Evolutionary conservation across 2,888 invertebrate genomes (phyloP), one percentile per base, ranked within the genome.

Genomic region (Aleiodes testaceus): DNA sequence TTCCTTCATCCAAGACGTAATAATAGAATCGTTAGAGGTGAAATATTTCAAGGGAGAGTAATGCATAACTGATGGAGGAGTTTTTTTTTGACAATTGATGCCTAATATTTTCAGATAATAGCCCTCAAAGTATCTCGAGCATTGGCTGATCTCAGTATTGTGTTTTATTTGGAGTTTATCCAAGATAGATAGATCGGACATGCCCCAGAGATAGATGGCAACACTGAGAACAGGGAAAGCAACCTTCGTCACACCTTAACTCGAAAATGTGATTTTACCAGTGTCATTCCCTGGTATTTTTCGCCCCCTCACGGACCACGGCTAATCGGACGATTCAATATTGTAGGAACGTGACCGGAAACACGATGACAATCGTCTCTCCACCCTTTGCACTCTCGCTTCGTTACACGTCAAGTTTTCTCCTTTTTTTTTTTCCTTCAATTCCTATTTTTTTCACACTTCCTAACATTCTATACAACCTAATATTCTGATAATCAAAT

Each of bases 301-400:
- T 66, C 66, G 42, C 26, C 44, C 69, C 45, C 67, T 66, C 77
- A 72, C 76, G 66, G 78, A 76, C 77, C 26, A 70, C 66, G 55
- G 72, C 78, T 83, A 82, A 82, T 82, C 80, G 79, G 77, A 79
- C 80, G 81, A 82, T 84, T 81, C 83, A 82, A 84, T 84, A 84
- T 80, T 80, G 80, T 79, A 74, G 76, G 79, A 82, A 82, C 84
- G 84, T 84, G 84, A 83, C 80, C 79, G 78, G 83, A 84, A 83
- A 79, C 72, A 73, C 75, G 78, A 82, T 80, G 74, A 47, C 20
- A 61, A 45, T 55, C 65, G 50, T 47, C 66, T 66, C 64, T 36
- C 59, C 59, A 59, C 26, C 36, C 59, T 42, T 18, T 61, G 73
- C 74, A 70, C 72, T 73, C 75, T 72, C 74, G 75, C 80, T 81